Evolutionary conservation across 2,888 invertebrate species (phyloP), one percentile per base, ranked within the genome.

Genomic region (Nomada goodeniana): DNA sequence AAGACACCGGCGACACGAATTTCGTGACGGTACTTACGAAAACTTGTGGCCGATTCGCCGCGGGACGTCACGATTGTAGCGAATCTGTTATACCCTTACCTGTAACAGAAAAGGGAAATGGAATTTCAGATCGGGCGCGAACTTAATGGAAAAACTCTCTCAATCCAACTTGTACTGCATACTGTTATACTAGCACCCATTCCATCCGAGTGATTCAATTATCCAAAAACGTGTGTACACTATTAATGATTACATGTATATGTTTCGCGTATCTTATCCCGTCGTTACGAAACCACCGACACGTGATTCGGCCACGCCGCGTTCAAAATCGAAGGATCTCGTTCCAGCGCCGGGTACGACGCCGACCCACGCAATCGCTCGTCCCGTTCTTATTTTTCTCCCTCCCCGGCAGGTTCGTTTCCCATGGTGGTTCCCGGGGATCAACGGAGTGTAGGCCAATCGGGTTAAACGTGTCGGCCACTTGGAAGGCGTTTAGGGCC

Each of bases 401-500:
- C 2, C 26, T 2, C 26, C 18, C 11, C n/a, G n/a, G n/a, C 0
- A 4, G 29, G 18, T 13, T 59, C 11, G n/a, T 26, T 59, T 20
- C 59, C 29, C 47, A 47, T 13, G n/a, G 26, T 42, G 23, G 50
- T 23, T 23, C 13, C 20, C 23, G 15, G 44, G 26, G 9, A 15
- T 44, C n/a, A 63, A 72, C 60, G 55, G 50, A 52, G 55, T 18
- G 71, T 44, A 52, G 47, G 53, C 13, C 55, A 44, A 52, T 63
- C 44, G 47, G 70, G 63, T 44, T 55, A 70, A 76, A 73, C 72
- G 82, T 63, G 67, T 75, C 80, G 71, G 57, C 67, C 55, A 80
- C 36, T 74, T 59, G 44, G 57, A 47, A 53, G 64, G 71, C 71
- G 79, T 84, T 86, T 83, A 87, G 74, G 67, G 57, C 36, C 80